These are phyloP conservation scores for Sinelater perroti DNA, from an alignment of 2,888 invertebrate species.

Conservation along the genomic window DNA sequence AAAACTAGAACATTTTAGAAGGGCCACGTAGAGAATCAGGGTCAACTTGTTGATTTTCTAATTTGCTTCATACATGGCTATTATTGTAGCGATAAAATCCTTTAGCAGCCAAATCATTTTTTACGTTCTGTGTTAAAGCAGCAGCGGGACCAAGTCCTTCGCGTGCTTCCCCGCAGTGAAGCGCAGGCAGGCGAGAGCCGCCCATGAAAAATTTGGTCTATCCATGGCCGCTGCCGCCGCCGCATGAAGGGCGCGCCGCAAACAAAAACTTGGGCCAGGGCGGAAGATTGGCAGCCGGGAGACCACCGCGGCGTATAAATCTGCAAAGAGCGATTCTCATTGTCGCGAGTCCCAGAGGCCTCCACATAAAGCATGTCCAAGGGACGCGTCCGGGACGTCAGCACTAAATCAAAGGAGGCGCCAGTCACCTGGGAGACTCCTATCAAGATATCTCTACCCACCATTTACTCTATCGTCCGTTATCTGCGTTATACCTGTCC, in stretches of 20 bases:
- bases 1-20: no score
- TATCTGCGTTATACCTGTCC: slow-evolving; percentile 47
- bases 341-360: slow-evolving; percentile 55
- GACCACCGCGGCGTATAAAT: slow-evolving; percentile 58
- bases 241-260: slow-evolving; percentile 20
- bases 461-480: slow-evolving; percentile 44
- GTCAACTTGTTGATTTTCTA: no score
- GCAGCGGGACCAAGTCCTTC: no score
- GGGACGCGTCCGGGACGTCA: slow-evolving; percentile 55
- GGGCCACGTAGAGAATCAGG: no score
- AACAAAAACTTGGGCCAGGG: slow-evolving; percentile 43
- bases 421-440: slow-evolving; percentile 58
- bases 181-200: no score
- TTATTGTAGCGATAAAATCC: no score
- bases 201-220: slow-evolving; percentile 18
- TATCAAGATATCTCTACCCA: slow-evolving; percentile 52
- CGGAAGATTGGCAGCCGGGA: slow-evolving; percentile 57
- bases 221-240: neutral
- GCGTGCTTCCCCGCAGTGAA: no score
- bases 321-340: slow-evolving; percentile 58
- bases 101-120: no score
- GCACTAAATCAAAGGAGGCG: slow-evolving; percentile 61
- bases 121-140: no score
- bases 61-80: no score
- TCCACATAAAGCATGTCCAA: slow-evolving; percentile 56